Evolutionary conservation across 2,888 invertebrate species (phyloP), one percentile per base, ranked within the genome.

Genomic region (Gibbula magus): DNA sequence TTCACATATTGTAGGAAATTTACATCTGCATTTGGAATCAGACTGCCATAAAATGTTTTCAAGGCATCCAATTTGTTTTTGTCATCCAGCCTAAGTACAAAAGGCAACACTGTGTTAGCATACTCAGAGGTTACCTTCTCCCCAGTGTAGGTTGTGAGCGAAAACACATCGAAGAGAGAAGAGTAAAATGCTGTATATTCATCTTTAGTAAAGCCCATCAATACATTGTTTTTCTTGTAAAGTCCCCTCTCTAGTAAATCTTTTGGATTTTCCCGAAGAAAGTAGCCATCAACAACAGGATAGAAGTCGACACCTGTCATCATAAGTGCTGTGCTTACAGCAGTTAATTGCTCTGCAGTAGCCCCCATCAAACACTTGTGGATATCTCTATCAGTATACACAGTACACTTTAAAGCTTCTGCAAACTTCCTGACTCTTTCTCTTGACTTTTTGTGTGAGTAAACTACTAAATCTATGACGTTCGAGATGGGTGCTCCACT

Each of bases 151-250:
- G 45, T 45, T 13, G 45, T 1, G 13, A 10, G 5, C 13, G 45
- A 10, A 13, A 45, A 45, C 5, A 45, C 45, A 10, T 45, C 13
- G 45, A 45, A 45, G 45, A 45, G 10, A 10, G 13, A 4, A 2
- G 13, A 25, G 29, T 10, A 61, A 25, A 25, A 61, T 16, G 7
- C 25, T 10, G 97, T 97, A 83, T 98, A 97, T 95, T 98, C 98
- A 92, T 98, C 97, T 92, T 96, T 95, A 93, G 98, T 98, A 93
- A 97, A 97, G 82, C 98, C 98, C 89, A 98, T 94, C 82, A 98
- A 96, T 93, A 97, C 97, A 84, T 96, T 96, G 89, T 70, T 56
- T 61, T 97, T 96, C 91, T 96, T 95, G 90, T 96, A 96, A 92
- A 96, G 95, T 4, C 96, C 96, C 87, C 96, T 96, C 84, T 95